phyloP scores from a whole-genome alignment of 2,797 vertebrate genomes.

The Bufotes viridis region DNA sequence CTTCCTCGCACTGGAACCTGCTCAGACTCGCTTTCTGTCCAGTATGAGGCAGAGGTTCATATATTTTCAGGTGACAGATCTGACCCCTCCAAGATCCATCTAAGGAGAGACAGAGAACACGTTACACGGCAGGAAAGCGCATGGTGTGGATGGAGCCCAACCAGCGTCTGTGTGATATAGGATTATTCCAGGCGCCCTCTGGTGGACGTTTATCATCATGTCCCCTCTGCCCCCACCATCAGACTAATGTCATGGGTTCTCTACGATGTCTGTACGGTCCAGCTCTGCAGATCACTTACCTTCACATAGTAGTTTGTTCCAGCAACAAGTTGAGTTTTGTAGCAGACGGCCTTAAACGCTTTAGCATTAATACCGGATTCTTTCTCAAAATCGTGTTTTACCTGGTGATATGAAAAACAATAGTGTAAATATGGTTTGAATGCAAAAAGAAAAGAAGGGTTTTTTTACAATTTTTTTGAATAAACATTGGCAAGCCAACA shows the following conservation, averaged over 20 bases:
- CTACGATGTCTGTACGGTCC: background rate
- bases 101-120: background rate
- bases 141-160: too few species aligned
- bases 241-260: too few species aligned
- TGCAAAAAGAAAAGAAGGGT: too few species aligned
- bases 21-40: background rate
- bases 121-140: background rate
- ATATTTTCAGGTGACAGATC: background rate
- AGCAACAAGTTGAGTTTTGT: constrained; percentile 64
- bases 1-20: background rate
- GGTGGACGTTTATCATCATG: too few species aligned
- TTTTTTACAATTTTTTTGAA: too few species aligned
- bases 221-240: background rate
- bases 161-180: too few species aligned
- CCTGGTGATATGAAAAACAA: constrained; percentile 38
- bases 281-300: constrained; percentile 65
- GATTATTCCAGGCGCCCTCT: too few species aligned
- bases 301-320: constrained; percentile 73
- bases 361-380: rapidly evolving
- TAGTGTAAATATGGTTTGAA: too few species aligned
- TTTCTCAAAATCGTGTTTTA: constrained; percentile 57
- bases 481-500: too few species aligned
- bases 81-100: background rate
- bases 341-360: background rate
- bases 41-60: background rate